These are phyloP conservation scores for Parasteatoda tepidariorum DNA, from an alignment of 1,140 invertebrate species.

Conservation along the genomic window DNA sequence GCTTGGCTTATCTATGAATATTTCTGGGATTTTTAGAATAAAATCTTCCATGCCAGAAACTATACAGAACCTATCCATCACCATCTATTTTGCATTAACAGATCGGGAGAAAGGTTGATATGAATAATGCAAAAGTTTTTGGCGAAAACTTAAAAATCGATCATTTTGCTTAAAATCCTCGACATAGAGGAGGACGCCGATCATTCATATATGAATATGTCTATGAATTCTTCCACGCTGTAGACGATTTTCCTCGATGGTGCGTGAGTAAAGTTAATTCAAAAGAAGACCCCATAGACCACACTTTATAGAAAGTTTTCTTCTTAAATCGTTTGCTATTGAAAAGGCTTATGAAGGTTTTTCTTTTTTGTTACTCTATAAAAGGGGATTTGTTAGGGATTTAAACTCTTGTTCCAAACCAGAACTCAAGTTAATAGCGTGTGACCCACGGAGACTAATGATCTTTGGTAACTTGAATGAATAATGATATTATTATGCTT, in stretches of 20 bases:
- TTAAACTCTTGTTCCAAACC: background rate
- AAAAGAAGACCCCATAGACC: background rate
- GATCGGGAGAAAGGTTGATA: conserved; percentile 36
- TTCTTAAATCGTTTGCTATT: background rate
- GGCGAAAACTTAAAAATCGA: conserved; percentile 50
- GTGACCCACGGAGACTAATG: background rate
- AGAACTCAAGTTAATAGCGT: background rate
- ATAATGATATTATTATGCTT: background rate
- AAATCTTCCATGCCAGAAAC: conserved; percentile 10
- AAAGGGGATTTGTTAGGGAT: background rate
- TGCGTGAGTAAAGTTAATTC: conserved; percentile 5
- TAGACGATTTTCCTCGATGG: background rate
- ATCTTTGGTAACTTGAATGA: background rate
- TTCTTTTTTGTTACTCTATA: background rate
- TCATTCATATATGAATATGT: conserved; percentile 10
- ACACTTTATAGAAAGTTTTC: background rate
- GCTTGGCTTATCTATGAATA: conserved; percentile 28
- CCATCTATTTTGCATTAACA: conserved; percentile 56
- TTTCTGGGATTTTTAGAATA: conserved; percentile 27
- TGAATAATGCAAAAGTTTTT: conserved; percentile 57
- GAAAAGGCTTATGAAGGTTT: background rate
- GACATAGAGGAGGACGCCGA: conserved; percentile 15
- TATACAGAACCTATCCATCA: conserved; percentile 40
- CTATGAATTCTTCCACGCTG: conserved; percentile 3
- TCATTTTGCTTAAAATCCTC: conserved; percentile 28